phyloP scores from a whole-genome alignment of 2,797 vertebrate species.

The Eupleurogrammus muticus region DNA sequence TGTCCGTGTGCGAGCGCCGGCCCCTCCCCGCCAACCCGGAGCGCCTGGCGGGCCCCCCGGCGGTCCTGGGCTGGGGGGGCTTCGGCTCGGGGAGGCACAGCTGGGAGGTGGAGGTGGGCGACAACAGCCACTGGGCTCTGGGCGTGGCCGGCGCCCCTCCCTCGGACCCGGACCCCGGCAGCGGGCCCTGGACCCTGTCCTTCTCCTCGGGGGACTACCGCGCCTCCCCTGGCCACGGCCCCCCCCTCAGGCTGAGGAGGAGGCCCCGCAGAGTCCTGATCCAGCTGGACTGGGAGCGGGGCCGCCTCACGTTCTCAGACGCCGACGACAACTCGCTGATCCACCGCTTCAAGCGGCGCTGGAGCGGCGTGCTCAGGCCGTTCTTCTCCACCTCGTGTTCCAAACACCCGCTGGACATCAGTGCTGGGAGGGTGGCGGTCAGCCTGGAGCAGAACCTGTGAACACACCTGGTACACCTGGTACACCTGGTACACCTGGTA shows the following conservation, averaged over 20 bases:
- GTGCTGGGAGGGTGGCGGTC: conserved; percentile 34
- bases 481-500: too few relatives aligned
- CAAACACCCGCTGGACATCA: conserved; percentile 39
- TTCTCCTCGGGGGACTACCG: conserved; percentile 63
- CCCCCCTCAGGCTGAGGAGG: conserved; percentile 50
- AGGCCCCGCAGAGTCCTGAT: conserved; percentile 48
- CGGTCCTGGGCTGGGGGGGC: conserved; percentile 65
- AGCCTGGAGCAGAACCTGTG: conserved; percentile 27
- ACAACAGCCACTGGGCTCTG: conserved; percentile 69
- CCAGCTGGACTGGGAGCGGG: conserved; percentile 60
- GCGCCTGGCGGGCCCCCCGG: conserved; percentile 59
- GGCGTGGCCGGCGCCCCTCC: conserved; percentile 65
- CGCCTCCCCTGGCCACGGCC: conserved; percentile 29
- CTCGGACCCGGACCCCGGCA: conserved; percentile 10
- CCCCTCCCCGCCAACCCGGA: conserved; percentile 71
- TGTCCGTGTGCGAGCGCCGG: conserved; percentile 64
- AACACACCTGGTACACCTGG: too few relatives aligned
- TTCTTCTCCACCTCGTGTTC: conserved; percentile 47
- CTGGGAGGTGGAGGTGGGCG: conserved; percentile 78
- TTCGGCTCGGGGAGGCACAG: conserved; percentile 66
- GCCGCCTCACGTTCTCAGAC: conserved; percentile 57
- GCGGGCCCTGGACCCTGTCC: conserved; percentile 68
- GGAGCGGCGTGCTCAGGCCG: conserved; percentile 38
- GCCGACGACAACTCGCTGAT: conserved; percentile 43
- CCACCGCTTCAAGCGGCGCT: conserved; percentile 52